Conservation (phyloP, 2,888 invertebrate species). For the Sminthurinus aureus region DNA sequence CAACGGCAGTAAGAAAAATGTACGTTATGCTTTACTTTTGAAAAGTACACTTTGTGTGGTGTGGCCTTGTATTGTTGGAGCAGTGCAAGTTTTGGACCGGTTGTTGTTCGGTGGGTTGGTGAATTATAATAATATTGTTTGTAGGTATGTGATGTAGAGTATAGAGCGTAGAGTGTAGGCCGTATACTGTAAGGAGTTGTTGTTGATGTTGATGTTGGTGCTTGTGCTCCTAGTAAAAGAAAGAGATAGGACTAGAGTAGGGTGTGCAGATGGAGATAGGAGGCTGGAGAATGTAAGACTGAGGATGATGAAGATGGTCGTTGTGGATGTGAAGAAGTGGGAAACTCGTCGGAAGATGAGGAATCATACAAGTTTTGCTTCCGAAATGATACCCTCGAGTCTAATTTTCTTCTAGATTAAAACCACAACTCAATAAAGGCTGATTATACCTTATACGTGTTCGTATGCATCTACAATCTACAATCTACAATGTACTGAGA, state of each 20-base stretch:
- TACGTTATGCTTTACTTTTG: background rate
- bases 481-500: background rate
- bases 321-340: constrained; percentile 52
- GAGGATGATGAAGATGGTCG: constrained; percentile 48
- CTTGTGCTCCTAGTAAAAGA: background rate
- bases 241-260: too few relatives aligned
- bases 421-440: constrained; percentile 61
- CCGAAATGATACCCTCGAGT: constrained; percentile 59
- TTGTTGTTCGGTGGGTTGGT: background rate
- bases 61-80: too few relatives aligned
- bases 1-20: background rate
- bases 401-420: constrained; percentile 60
- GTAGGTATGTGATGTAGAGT: background rate
- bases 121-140: background rate
- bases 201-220: background rate
- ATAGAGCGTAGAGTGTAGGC: too few relatives aligned
- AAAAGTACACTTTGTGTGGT: too few relatives aligned
- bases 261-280: constrained; percentile 9
- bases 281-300: constrained; percentile 12
- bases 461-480: background rate
- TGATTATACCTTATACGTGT: constrained; percentile 50
- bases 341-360: constrained; percentile 54
- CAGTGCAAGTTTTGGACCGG: too few relatives aligned
- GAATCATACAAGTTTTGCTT: constrained; percentile 60
- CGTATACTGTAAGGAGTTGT: background rate